Evolutionary conservation across 2,797 vertebrate species (phyloP).

Genomic region (Pseudocheirus occidentalis): DNA sequence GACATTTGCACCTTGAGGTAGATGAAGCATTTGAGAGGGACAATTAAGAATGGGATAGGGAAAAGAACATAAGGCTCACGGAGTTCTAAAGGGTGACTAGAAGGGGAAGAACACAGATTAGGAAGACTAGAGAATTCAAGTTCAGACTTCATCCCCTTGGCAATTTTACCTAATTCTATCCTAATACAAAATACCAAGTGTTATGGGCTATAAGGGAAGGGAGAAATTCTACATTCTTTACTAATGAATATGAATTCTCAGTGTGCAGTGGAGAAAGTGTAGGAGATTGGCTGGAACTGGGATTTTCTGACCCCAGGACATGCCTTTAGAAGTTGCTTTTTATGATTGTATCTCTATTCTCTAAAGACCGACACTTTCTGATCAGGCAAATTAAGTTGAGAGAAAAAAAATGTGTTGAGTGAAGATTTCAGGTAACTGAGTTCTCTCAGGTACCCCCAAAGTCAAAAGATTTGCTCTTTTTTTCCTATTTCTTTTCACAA

Average conservation of each 20-base stretch:
- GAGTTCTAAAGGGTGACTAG: not conserved
- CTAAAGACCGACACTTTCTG: not conserved
- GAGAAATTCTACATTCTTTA: not conserved
- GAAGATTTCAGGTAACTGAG: not conserved
- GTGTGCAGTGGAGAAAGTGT: not conserved
- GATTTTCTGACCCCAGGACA: not conserved
- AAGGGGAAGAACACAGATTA: not conserved
- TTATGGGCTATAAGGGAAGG: not conserved
- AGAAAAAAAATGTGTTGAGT: not conserved
- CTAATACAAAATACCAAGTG: not conserved
- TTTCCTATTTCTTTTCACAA: not conserved
- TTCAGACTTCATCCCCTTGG: not conserved
- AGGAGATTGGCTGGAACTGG: not conserved
- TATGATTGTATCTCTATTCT: not conserved
- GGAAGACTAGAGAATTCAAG: not conserved
- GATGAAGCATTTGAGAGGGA: not conserved
- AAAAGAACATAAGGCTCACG: not conserved
- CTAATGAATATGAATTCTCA: not conserved
- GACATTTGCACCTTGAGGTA: not conserved
- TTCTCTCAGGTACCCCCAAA: not conserved
- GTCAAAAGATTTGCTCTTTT: not conserved
- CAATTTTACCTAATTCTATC: not conserved
- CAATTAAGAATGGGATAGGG: not conserved
- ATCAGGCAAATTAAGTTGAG: not conserved
- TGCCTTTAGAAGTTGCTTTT: not conserved